Conservation (phyloP, 2,888 invertebrate genomes). For the Criorhina ranunculi region DNA sequence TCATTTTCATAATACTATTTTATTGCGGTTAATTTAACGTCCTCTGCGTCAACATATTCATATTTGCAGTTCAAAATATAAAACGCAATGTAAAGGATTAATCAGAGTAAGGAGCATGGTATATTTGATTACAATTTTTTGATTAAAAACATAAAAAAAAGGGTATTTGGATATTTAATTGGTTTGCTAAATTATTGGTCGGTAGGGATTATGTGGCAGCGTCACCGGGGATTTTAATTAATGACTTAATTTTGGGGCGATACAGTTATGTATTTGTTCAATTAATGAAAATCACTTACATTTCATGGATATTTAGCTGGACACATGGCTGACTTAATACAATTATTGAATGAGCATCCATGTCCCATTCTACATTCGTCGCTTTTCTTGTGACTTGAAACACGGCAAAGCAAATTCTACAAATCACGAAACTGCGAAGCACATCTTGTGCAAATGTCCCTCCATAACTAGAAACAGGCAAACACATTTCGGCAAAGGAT, state of each 20-base stretch:
- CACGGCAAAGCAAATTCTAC: no score
- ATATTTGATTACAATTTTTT: conserved; percentile 22
- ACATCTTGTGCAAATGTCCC: no score
- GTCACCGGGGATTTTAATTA: conserved; percentile 36
- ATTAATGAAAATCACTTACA: conserved; percentile 27
- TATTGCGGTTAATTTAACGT: conserved; percentile 44
- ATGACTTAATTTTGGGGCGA: background rate
- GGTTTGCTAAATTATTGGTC: conserved; percentile 35
- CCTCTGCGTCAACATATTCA: conserved; percentile 8
- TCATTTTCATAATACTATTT: conserved; percentile 23
- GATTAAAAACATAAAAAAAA: conserved; percentile 25
- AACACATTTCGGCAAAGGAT: no score
- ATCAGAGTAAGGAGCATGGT: conserved; percentile 26
- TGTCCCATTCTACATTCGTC: no score
- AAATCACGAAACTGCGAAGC: no score
- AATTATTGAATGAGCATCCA: no score
- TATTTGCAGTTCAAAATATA: conserved; percentile 46
- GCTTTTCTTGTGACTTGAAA: no score
- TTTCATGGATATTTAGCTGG: background rate
- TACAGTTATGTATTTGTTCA: conserved; percentile 1
- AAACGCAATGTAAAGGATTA: conserved; percentile 39
- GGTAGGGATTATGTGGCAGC: conserved; percentile 23
- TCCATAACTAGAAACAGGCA: no score
- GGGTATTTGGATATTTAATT: conserved; percentile 41
- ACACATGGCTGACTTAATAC: background rate